Percentiles rank a stretch among this genome's conserved stretches.
Conservation (phyloP, 64 coral and sea anemone species). For the Pocillopora verrucosa region DNA sequence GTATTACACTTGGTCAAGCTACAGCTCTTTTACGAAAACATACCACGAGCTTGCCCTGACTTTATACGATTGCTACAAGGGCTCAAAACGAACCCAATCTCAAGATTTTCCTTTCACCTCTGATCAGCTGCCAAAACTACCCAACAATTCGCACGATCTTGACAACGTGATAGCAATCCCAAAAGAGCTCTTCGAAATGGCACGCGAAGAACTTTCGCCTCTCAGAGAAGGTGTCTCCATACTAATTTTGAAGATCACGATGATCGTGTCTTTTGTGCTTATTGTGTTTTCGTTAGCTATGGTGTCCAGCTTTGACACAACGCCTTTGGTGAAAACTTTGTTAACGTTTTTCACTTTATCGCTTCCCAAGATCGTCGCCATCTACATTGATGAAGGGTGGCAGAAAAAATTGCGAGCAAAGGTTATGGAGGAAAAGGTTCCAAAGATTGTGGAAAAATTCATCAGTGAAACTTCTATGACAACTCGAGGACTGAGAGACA, state of each 20-base stretch:
- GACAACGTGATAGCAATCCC: neutral
- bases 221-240: neutral
- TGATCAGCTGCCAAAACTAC: neutral
- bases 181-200: neutral
- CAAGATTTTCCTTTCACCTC: neutral
- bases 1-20: constrained; percentile 11
- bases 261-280: neutral
- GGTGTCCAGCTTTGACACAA: neutral
- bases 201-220: constrained; percentile 14
- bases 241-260: neutral
- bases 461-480: neutral
- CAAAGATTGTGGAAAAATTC: neutral
- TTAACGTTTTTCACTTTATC: constrained; percentile 11
- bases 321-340: neutral
- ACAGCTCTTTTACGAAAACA: constrained; percentile 19
- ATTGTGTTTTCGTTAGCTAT: neutral
- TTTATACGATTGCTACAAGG: neutral
- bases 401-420: neutral
- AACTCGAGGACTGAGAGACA: neutral
- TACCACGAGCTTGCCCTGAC: constrained; percentile 11
- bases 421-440: neutral
- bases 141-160: neutral
- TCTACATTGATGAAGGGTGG: neutral
- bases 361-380: neutral
- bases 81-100: too few species aligned